Percentiles rank a stretch among this genome's conserved stretches.
These are phyloP conservation scores for Aricia artaxerxes DNA, from an alignment of 2,888 invertebrate genomes.

Conservation along the genomic window DNA sequence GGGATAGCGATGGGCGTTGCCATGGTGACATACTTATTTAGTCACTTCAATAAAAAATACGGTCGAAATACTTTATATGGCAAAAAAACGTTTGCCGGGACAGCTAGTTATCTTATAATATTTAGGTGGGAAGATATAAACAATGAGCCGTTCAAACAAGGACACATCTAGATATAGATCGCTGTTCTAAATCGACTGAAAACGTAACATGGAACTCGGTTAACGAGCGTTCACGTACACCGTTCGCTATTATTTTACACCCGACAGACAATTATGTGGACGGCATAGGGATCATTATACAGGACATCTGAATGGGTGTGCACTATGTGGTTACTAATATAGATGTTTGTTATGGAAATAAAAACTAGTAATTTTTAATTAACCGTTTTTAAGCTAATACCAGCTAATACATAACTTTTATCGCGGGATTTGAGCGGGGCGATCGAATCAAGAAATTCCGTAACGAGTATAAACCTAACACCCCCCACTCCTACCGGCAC, in stretches of 20 bases:
- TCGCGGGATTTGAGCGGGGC: no score
- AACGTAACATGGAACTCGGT: slow-evolving; percentile 40
- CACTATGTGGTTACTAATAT: background rate
- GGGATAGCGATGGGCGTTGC: no score
- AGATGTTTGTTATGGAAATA: background rate
- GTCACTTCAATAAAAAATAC: no score
- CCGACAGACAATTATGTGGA: background rate
- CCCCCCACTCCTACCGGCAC: no score
- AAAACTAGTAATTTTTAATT: background rate
- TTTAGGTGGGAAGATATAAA: background rate
- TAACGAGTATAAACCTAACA: no score
- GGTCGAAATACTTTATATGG: no score
- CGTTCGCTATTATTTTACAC: background rate
- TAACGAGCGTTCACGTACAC: slow-evolving; percentile 43
- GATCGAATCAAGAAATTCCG: no score
- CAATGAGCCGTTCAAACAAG: background rate
- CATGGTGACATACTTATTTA: no score
- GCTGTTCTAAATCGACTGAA: slow-evolving; percentile 13
- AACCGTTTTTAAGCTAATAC: no score
- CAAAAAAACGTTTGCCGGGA: no score
- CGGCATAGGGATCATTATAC: background rate
- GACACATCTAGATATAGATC: slow-evolving; percentile 15
- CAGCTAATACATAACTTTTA: no score
- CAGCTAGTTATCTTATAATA: background rate
- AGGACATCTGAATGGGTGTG: background rate